These are phyloP conservation scores for Amphiprion clarkii DNA, from an alignment of 2,797 vertebrate species.

Conservation along the genomic window DNA sequence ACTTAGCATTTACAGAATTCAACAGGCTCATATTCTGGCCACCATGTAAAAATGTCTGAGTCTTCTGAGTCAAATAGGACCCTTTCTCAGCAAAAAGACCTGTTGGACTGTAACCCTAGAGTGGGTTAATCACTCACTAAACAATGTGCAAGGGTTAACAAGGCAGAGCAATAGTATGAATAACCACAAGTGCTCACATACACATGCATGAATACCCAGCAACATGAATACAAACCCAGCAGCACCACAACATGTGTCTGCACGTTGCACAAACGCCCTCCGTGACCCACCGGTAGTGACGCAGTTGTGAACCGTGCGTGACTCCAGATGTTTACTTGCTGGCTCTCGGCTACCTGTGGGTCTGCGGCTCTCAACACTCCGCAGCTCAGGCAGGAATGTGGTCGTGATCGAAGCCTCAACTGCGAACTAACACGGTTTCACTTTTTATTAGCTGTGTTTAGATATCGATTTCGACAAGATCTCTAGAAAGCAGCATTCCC, in stretches of 20 bases:
- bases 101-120: constrained; percentile 17
- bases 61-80: too few relatives aligned
- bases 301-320: constrained; percentile 48
- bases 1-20: too few relatives aligned
- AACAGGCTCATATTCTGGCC: too few relatives aligned
- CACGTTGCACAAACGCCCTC: constrained; percentile 48
- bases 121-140: constrained; percentile 59
- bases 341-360: constrained; percentile 47
- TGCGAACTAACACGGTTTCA: constrained; percentile 24
- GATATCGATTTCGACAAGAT: constrained; percentile 37
- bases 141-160: constrained; percentile 29
- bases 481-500: constrained; percentile 53
- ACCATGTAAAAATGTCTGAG: too few relatives aligned
- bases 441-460: constrained; percentile 48
- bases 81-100: too few relatives aligned
- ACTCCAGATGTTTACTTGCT: constrained; percentile 62
- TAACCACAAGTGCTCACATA: constrained; percentile 48
- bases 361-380: constrained; percentile 34
- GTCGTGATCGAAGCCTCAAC: constrained; percentile 34
- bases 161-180: constrained; percentile 24
- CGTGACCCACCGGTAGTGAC: constrained; percentile 58
- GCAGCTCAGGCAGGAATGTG: constrained; percentile 42
- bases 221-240: constrained; percentile 35
- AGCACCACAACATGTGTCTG: constrained; percentile 40
- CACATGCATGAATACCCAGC: constrained; percentile 23